Base-by-base conservation (phyloP, 2,888 invertebrate genomes). In the Pristionchus mayeri region DNA sequence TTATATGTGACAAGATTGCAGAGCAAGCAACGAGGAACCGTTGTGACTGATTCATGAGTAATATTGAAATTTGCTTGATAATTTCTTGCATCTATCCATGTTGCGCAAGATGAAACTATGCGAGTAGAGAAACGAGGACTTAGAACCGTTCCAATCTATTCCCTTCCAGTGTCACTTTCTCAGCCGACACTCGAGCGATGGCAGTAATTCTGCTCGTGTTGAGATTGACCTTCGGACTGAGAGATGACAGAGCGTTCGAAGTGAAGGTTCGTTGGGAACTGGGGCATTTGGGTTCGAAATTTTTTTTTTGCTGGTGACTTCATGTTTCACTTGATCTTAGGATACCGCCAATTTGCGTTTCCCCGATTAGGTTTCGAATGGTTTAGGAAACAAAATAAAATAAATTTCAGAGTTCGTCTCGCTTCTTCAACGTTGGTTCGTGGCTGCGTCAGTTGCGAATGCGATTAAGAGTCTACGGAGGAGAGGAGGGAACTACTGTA, bases 381-480 rank as follows among this genome's bases (percentile, higher is more conserved):
- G n/a, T n/a, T n/a, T n/a, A n/a, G n/a, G n/a, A n/a, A 2, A 50
- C 18, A 16, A 50, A 52, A 21, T 16, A 9, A 24, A 0, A 37
- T 67, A 2, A 11, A 34, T 67, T 44, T 4, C 75, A 75, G 75
- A 75, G 48, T n/a, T 21, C 48, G 9, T 30, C 50, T 18, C 50
- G 50, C 27, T 48, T 50, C 50, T 76, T 76, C 50, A 76, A 52
- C 34, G 24, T 76, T 3, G 76, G 50, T 18, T 6, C 48, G 4
- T 80, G 80, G 80, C 24, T 80, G 57, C 37, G 37, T 2, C 80
- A 80, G 44, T 27, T 80, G 57, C 37, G 57, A 0, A 34, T 57
- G 57, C 52, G 80, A n/a, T 21, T 80, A 57, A 37, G 80, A 21
- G 57, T 80, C 21, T 80, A 80, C 27, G 80, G 80, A 16, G 80